Percentiles rank a stretch among this genome's conserved stretches.
These are phyloP conservation scores for Aleadryas rufinucha DNA, from an alignment of 2,113 vertebrate genomes.

Conservation along the genomic window DNA sequence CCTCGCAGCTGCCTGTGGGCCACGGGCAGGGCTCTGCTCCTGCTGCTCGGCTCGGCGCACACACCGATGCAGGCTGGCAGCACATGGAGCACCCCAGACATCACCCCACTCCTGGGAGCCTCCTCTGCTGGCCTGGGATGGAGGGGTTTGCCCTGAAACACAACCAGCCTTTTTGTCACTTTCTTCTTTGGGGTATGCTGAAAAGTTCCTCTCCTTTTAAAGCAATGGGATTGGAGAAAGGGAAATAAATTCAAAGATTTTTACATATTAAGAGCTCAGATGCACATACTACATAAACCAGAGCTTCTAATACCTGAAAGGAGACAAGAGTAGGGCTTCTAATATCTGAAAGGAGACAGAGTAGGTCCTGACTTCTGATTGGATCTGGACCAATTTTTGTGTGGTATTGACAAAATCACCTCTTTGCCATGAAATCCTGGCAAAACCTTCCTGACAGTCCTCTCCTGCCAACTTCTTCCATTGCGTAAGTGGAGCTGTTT, in stretches of 20 bases:
- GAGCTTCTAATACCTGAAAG: not conserved
- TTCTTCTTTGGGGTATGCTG: accelerated
- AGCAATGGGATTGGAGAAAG: not conserved
- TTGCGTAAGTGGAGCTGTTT: not conserved
- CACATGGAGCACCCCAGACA: accelerated
- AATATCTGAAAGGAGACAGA: not conserved
- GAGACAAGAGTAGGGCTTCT: not conserved
- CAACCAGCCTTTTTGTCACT: not conserved
- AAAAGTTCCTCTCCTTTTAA: not conserved
- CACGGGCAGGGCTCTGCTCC: not conserved
- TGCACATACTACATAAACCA: not conserved
- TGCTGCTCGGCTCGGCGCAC: not conserved
- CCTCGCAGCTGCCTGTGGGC: not conserved
- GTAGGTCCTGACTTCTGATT: not conserved
- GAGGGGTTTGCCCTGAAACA: not conserved
- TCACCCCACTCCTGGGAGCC: not conserved
- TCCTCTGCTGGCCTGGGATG: not conserved
- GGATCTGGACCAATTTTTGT: not conserved
- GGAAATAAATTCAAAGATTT: not conserved
- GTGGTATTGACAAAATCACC: not conserved
- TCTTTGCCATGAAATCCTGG: not conserved
- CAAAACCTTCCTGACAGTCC: not conserved
- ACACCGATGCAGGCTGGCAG: accelerated
- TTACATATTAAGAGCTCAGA: not conserved
- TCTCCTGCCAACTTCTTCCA: not conserved